phyloP scores from a whole-genome alignment of 2,797 vertebrate genomes.

The Podarcis siculus region DNA sequence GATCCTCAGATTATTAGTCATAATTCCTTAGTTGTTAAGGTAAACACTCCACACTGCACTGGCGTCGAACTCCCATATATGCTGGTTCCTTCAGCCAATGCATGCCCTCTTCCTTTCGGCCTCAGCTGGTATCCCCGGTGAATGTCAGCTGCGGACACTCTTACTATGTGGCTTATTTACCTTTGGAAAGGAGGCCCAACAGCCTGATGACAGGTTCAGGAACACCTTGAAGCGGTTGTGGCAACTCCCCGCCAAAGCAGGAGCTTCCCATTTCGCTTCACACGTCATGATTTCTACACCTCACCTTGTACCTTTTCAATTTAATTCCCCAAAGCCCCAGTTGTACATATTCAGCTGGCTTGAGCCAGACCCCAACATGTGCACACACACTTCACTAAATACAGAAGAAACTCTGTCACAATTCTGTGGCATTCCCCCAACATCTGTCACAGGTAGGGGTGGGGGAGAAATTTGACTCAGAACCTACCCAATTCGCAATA shows the following conservation, averaged over 20 bases:
- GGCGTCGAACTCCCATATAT: background rate
- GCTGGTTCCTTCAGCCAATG: background rate
- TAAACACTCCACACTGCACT: background rate
- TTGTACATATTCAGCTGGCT: fast-evolving
- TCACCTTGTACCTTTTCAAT: conserved; percentile 66
- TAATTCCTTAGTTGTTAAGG: background rate
- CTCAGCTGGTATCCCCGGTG: background rate
- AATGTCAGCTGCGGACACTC: background rate
- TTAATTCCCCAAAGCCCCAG: conserved; percentile 24
- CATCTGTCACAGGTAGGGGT: background rate
- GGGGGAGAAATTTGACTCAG: too few relatives aligned
- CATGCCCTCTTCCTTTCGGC: fast-evolving
- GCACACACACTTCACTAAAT: background rate
- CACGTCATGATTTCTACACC: conserved; percentile 73
- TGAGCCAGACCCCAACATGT: fast-evolving
- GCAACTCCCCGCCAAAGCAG: conserved; percentile 59
- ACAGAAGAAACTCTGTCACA: background rate
- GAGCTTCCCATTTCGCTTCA: conserved; percentile 74
- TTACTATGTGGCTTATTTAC: conserved; percentile 25
- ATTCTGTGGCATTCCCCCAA: background rate
- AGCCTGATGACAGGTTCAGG: conserved; percentile 73
- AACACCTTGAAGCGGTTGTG: conserved; percentile 71
- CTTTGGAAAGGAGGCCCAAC: conserved; percentile 53
- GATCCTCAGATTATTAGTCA: too few relatives aligned
- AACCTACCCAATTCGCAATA: too few relatives aligned